A percentile compares a stretch with the other conserved stretches of the same genome.
Evolutionary conservation across 2,113 vertebrate genomes (phyloP).

Genomic region (Garra rufa): DNA sequence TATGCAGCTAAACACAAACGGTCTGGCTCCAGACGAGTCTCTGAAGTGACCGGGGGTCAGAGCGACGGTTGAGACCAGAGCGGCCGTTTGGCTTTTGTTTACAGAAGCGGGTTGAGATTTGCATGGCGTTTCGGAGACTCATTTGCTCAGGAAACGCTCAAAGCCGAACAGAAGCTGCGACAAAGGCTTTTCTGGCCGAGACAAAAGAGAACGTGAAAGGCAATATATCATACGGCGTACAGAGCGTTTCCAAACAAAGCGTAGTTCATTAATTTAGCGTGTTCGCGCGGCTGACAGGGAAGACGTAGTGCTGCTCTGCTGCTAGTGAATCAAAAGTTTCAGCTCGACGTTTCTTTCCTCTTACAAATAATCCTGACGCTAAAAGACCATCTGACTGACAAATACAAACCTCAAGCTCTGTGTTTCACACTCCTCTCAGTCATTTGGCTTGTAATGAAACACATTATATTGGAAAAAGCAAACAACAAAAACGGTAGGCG

Average conservation of each 20-base stretch:
- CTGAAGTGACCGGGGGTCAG: neutral
- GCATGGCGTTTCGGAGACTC: constrained; percentile 39
- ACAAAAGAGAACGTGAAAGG: constrained; percentile 56
- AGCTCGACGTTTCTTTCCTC: neutral
- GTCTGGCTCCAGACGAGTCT: neutral
- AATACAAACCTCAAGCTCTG: neutral
- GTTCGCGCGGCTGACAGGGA: constrained; percentile 37
- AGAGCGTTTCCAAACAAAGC: constrained; percentile 50
- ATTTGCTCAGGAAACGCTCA: constrained; percentile 50
- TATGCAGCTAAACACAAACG: neutral
- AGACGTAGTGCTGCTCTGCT: constrained; percentile 24
- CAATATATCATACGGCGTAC: constrained; percentile 52
- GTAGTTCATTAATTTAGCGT: constrained; percentile 50
- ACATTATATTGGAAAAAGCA: neutral
- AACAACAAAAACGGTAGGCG: no score
- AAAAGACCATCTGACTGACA: neutral
- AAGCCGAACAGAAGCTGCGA: constrained; percentile 39
- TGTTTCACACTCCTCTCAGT: neutral
- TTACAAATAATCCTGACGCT: neutral
- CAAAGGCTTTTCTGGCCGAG: constrained; percentile 40
- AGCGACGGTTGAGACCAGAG: neutral
- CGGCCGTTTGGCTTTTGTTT: constrained; percentile 43
- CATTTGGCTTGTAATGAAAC: neutral
- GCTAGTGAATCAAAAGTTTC: neutral
- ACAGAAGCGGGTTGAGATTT: constrained; percentile 41